These are phyloP conservation scores for Onychostoma macrolepis DNA, from an alignment of 2,113 vertebrate genomes.

Conservation along the genomic window DNA sequence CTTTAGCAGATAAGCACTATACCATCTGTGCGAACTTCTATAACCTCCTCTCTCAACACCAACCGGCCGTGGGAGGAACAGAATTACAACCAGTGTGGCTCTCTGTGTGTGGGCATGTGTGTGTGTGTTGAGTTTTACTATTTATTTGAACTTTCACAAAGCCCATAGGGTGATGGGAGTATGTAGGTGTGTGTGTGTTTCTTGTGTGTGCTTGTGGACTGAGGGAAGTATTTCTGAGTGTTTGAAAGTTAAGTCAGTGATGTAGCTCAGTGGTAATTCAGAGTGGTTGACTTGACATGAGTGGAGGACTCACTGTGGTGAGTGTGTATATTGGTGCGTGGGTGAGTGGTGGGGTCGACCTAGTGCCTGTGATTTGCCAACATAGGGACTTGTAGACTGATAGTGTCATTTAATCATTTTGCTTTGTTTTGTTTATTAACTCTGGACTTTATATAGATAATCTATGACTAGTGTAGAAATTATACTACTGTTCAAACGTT, in stretches of 20 bases:
- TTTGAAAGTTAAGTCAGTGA: slow-evolving; percentile 9
- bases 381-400: slow-evolving; percentile 1
- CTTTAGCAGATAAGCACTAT: slow-evolving; percentile 26
- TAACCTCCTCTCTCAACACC: slow-evolving; percentile 35
- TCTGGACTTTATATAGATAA: not conserved
- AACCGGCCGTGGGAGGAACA: slow-evolving; percentile 33
- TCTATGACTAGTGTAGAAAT: not conserved
- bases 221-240: not conserved
- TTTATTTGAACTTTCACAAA: slow-evolving; percentile 31
- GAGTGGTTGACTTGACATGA: not conserved
- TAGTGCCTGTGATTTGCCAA: not conserved
- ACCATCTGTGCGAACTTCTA: slow-evolving; percentile 26
- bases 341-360: not conserved
- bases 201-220: not conserved
- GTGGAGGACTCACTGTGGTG: not conserved
- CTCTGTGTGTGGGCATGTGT: slow-evolving; percentile 5
- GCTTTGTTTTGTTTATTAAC: not conserved
- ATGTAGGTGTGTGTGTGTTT: slow-evolving; percentile 2
- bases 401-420: not conserved
- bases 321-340: not conserved
- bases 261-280: slow-evolving; percentile 6
- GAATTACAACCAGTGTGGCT: slow-evolving; percentile 13
- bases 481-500: not conserved
- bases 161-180: slow-evolving; percentile 7
- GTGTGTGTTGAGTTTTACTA: slow-evolving; percentile 35